Evolutionary conservation across 2,113 vertebrate species (phyloP).

Genomic region (Spilogale gracilis): DNA sequence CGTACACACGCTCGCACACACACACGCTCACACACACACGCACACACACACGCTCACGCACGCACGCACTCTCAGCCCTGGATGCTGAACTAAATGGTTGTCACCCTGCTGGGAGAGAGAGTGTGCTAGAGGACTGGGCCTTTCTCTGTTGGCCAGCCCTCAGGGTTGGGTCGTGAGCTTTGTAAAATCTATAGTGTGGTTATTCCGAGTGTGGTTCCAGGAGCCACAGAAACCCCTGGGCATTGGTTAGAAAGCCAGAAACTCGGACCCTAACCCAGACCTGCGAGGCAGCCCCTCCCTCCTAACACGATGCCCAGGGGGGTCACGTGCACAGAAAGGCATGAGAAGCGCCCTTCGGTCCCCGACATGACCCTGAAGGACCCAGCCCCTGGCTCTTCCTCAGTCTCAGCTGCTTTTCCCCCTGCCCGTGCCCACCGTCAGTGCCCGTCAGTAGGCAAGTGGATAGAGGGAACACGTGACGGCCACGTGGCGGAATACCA

Average conservation of each 20-base stretch:
- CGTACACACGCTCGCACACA: not conserved
- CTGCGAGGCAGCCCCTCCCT: not conserved
- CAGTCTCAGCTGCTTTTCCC: not conserved
- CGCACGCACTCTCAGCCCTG: not conserved
- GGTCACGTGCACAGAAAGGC: fast-evolving
- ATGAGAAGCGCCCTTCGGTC: not conserved
- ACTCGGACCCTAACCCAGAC: not conserved
- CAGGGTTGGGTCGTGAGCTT: not conserved
- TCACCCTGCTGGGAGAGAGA: not conserved
- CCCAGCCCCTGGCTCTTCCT: not conserved
- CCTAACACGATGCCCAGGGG: not conserved
- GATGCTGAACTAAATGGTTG: not conserved
- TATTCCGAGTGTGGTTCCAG: not conserved
- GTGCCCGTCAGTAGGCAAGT: not conserved
- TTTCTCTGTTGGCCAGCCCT: not conserved
- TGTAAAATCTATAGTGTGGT: not conserved
- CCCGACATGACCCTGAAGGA: fast-evolving
- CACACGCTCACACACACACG: too few relatives aligned
- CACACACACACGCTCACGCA: not conserved
- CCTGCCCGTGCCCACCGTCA: not conserved
- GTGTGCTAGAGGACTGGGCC: not conserved
- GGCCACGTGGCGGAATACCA: not conserved
- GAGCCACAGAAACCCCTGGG: not conserved
- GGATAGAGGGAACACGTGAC: not conserved
- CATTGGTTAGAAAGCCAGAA: not conserved